A percentile compares a stretch with the other conserved stretches of the same genome.
phyloP scores from a whole-genome alignment of 2,797 vertebrate species.

The Microhierax caerulescens region DNA sequence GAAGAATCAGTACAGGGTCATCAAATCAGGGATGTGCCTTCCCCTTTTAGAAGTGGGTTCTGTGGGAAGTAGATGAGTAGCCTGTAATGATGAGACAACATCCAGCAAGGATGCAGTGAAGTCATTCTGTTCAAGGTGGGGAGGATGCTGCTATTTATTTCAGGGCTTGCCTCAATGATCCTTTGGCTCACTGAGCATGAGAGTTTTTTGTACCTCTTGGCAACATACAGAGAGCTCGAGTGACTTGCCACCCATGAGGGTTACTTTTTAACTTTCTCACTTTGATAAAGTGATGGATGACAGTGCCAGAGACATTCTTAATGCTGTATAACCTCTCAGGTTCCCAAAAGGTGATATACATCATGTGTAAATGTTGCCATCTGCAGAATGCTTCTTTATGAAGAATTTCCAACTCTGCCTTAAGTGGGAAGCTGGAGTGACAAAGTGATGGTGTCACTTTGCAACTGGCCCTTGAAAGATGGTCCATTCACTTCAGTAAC shows the following conservation, averaged over 20 bases:
- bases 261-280: background rate
- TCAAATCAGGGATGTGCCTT: too few species aligned
- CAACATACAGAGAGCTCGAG: background rate
- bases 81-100: accelerated
- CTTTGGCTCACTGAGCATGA: accelerated
- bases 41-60: background rate
- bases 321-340: background rate
- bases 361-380: slow-evolving; percentile 18
- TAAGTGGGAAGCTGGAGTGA: slow-evolving; percentile 43
- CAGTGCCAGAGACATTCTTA: background rate
- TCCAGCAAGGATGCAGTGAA: background rate
- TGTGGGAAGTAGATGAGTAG: background rate
- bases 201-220: background rate
- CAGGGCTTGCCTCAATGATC: accelerated
- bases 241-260: accelerated
- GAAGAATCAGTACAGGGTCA: too few species aligned
- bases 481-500: background rate
- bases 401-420: background rate
- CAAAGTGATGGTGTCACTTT: slow-evolving; percentile 58
- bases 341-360: slow-evolving; percentile 7
- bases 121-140: background rate
- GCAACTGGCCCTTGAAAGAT: slow-evolving; percentile 62
- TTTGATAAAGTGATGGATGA: background rate
- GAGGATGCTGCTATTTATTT: background rate
- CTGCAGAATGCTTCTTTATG: slow-evolving; percentile 28